Conservation (phyloP, 2,797 vertebrate species). For the Dicrostonyx torquatus region DNA sequence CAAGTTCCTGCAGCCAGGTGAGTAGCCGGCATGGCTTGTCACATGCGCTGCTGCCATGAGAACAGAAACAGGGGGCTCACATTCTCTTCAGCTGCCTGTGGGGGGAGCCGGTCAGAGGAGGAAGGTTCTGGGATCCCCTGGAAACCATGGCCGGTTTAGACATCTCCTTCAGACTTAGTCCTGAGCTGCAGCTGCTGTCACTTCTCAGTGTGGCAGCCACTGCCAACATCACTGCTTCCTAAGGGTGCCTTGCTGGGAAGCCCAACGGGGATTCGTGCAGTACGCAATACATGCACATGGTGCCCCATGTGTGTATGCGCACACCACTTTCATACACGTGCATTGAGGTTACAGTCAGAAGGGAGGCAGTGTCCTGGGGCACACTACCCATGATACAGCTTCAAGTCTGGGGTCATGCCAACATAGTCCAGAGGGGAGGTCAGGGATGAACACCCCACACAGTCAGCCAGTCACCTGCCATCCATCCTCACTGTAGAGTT, state of each 20-base stretch:
- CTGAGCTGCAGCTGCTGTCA: background rate
- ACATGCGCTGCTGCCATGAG: rapidly evolving
- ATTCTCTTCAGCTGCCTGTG: no score
- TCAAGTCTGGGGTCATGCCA: background rate
- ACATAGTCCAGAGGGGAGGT: background rate
- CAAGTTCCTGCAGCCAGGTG: background rate
- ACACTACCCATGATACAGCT: background rate
- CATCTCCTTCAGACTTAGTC: background rate
- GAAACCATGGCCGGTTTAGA: rapidly evolving
- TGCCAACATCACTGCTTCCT: rapidly evolving
- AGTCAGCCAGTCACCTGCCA: background rate
- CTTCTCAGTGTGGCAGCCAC: rapidly evolving
- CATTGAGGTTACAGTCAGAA: background rate
- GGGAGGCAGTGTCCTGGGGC: background rate
- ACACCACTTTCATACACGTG: rapidly evolving
- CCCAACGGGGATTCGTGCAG: rapidly evolving
- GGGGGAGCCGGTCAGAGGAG: background rate
- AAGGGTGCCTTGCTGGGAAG: rapidly evolving
- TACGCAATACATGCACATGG: rapidly evolving
- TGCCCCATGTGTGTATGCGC: background rate
- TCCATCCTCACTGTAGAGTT: background rate
- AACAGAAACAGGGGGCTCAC: rapidly evolving
- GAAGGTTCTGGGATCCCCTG: background rate
- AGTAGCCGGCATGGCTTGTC: background rate
- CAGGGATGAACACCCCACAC: rapidly evolving